phyloP scores from a whole-genome alignment of 2,888 invertebrate genomes.

The Xestia sexstrigata region DNA sequence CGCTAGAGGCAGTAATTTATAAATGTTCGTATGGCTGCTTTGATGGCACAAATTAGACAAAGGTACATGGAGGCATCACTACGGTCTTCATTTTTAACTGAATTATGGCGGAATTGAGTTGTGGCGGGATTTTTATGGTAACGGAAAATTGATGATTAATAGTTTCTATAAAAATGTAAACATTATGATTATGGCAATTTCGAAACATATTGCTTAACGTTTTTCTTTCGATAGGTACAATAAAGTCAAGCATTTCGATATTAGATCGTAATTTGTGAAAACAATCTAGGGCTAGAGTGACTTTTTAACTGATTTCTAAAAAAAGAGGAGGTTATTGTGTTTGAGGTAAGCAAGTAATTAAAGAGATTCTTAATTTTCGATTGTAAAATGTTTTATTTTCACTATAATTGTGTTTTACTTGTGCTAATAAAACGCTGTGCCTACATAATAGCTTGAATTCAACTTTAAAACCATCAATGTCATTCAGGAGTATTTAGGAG shows the following conservation, averaged over 20 bases:
- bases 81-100: conserved; percentile 81
- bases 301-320: too few species aligned
- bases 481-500: not conserved
- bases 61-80: conserved; percentile 80
- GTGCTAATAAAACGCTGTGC: not conserved
- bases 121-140: conserved; percentile 59
- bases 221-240: not conserved
- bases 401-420: not conserved
- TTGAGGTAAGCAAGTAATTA: not conserved
- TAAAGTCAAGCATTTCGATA: not conserved
- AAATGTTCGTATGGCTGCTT: conserved; percentile 84
- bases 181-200: conserved; percentile 32
- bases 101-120: conserved; percentile 69
- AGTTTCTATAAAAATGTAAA: conserved; percentile 34
- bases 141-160: conserved; percentile 50
- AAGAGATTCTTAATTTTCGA: not conserved
- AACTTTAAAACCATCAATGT: not conserved
- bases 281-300: not conserved
- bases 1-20: conserved; percentile 87
- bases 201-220: not conserved
- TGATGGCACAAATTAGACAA: conserved; percentile 86
- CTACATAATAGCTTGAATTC: not conserved
- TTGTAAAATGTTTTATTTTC: conserved; percentile 6
- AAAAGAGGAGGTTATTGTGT: too few species aligned
- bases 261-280: too few species aligned